Evolutionary conservation across 2,797 vertebrate genomes (phyloP), one percentile per base, ranked within the genome.

Genomic region (Hephaestus fuliginosus): DNA sequence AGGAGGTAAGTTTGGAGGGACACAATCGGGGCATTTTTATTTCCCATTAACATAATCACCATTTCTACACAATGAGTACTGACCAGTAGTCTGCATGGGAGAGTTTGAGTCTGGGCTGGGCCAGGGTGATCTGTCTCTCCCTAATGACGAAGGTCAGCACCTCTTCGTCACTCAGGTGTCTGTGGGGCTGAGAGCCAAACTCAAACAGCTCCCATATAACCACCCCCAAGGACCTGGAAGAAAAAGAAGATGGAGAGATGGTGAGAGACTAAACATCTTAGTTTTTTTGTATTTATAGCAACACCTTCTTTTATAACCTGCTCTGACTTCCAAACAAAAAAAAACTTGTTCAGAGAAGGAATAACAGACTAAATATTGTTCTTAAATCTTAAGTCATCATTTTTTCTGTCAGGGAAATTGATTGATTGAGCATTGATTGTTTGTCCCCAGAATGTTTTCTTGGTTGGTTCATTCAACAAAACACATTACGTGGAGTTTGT

Each of bases 161-260:
- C 81, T 98, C 97, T 76, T 98, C 97, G 1, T 98, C 97, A 0
- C 97, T 97, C 48, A 98, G 94, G 88, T 98, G 97, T 76, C 96
- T 95, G 91, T 98, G 97, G 33, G 97, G 97, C 88, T 98, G 97
- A 39, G 96, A 96, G 72, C 97, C 97, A 76, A 98, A 98, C 85
- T 98, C 97, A 93, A 98, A 97, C 67, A 98, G 95, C 89, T 98
- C 97, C 97, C 97, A 98, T 63, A 98, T 96, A 71, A 97, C 97
- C 85, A 98, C 97, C 60, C 97, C 97, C 77, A 98, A 91, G 25
- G 97, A 98, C 97, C 97, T 98, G 93, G 0, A 73, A 52, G 55
- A 70, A 41, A 65, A 71, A 69, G 44, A 53, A 82, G 9, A 80
- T 25, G 74, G 14, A 55, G 55, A 67, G 57, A 65, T 14, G n/a